Evolutionary conservation across 1,140 invertebrate genomes (phyloP).

Genomic region (Caerostris extrusa): DNA sequence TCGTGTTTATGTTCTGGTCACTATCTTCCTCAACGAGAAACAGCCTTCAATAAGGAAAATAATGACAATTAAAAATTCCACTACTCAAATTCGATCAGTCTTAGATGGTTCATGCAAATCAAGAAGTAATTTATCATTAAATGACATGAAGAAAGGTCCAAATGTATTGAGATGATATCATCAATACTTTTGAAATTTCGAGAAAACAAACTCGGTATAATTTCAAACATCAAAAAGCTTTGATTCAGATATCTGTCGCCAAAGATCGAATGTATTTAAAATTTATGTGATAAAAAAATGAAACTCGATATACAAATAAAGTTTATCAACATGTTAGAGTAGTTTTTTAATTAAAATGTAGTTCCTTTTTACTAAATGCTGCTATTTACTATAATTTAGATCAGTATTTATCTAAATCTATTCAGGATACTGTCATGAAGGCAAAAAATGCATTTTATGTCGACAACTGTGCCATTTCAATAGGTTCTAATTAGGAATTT

Average conservation of each 20-base stretch:
- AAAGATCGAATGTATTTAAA: background rate
- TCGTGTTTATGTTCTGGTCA: constrained; percentile 78
- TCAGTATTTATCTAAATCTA: background rate
- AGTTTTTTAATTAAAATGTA: background rate
- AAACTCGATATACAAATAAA: background rate
- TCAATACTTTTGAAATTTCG: background rate
- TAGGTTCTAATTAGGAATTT: background rate
- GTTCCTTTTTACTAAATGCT: background rate
- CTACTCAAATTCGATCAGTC: constrained; percentile 78
- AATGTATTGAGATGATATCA: constrained; percentile 30
- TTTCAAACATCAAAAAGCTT: constrained; percentile 12
- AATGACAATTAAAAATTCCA: background rate
- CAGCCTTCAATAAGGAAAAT: background rate
- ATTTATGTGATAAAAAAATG: background rate
- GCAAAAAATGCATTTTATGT: background rate
- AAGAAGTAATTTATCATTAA: constrained; percentile 79
- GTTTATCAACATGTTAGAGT: background rate
- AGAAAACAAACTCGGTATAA: background rate
- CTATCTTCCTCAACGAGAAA: constrained; percentile 46
- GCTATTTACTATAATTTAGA: background rate
- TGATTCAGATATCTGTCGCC: background rate
- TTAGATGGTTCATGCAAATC: constrained; percentile 78
- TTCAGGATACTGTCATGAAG: background rate
- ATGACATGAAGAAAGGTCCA: constrained; percentile 81
- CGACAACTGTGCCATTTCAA: background rate